Evolutionary conservation across 2,888 invertebrate species (phyloP), one percentile per base, ranked within the genome.

Genomic region (Aspidiotus destructor): DNA sequence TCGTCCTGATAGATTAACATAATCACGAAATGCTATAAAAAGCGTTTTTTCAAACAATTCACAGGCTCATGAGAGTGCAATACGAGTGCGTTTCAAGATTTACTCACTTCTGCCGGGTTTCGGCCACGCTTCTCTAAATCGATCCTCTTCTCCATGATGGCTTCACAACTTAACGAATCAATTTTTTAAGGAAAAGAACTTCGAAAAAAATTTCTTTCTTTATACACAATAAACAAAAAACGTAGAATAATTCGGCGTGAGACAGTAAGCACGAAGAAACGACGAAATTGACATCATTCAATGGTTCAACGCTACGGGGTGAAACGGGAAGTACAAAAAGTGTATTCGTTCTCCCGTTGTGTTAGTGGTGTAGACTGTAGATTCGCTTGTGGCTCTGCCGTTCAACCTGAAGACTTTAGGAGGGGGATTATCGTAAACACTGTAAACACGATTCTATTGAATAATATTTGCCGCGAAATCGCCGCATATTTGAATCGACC

Each of bases 91-190:
- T 28, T n/a, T 28, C 28, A 28, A 28, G 28, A 28, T 28, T 28
- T 28, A 48, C 67, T 86, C 84, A 96, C 96, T 84, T 93, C 88
- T 78, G 86, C 86, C 75, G 93, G 88, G 79, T 86, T 86, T 79
- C 88, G 86, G 80, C 94, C 95, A 78, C 95, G 85, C 82, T 90
- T 88, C 82, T 97, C 97, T 78, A 95, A 83, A 78, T 89, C 89
- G 84, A 97, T 88, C 81, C 96, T 87, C 80, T 94, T 94, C 83
- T 94, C 93, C 94, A 95, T 95, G 75, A 58, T 42, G 5, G 17
- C n/a, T 41, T 52, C 58, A 28, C 58, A 44, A 44, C 40, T 67
- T n/a, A 57, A 44, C 44, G 48, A 42, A 54, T 58, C 28, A 48
- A 52, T 48, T 58, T 57, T 52, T 42, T 16, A n/a, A 64, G 44